Percentiles rank a stretch among this genome's conserved stretches.
Evolutionary conservation across 2,888 invertebrate genomes (phyloP).

Genomic region (Osedax frankpressi): DNA sequence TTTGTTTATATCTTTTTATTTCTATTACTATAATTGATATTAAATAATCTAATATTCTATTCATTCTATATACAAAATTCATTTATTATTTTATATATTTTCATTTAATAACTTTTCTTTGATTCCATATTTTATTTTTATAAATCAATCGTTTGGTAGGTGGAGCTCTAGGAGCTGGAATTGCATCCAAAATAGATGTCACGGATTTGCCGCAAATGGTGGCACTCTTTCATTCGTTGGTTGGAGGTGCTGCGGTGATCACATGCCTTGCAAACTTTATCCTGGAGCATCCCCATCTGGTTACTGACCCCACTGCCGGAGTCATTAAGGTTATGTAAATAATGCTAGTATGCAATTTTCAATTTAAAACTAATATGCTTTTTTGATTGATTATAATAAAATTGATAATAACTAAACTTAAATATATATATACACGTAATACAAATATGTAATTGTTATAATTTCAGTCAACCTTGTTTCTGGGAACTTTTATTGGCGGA

Average conservation of each 20-base stretch:
- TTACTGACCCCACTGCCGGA: conserved; percentile 59
- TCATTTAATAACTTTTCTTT: too few relatives aligned
- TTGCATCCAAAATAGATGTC: conserved; percentile 66
- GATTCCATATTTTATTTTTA: not conserved
- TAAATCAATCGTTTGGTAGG: conserved; percentile 41
- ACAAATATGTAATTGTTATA: too few relatives aligned
- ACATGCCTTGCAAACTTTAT: conserved; percentile 73
- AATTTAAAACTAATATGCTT: too few relatives aligned
- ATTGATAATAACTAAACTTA: too few relatives aligned
- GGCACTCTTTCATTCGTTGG: conserved; percentile 70
- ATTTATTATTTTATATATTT: too few relatives aligned
- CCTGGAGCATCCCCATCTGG: conserved; percentile 69
- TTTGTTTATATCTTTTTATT: too few relatives aligned
- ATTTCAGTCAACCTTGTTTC: conserved; percentile 60
- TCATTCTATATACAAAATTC: not conserved
- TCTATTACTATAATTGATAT: too few relatives aligned
- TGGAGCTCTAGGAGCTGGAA: conserved; percentile 61
- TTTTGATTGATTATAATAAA: too few relatives aligned
- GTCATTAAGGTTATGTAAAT: conserved; percentile 59
- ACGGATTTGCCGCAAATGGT: conserved; percentile 73
- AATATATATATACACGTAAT: too few relatives aligned
- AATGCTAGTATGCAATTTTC: too few relatives aligned
- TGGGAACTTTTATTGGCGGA: conserved; percentile 78
- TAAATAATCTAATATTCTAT: too few relatives aligned
- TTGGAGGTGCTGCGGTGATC: conserved; percentile 72